Evolutionary conservation across 2,888 invertebrate genomes (phyloP), one percentile per base, ranked within the genome.

Genomic region (Lacanobia wlatinum): DNA sequence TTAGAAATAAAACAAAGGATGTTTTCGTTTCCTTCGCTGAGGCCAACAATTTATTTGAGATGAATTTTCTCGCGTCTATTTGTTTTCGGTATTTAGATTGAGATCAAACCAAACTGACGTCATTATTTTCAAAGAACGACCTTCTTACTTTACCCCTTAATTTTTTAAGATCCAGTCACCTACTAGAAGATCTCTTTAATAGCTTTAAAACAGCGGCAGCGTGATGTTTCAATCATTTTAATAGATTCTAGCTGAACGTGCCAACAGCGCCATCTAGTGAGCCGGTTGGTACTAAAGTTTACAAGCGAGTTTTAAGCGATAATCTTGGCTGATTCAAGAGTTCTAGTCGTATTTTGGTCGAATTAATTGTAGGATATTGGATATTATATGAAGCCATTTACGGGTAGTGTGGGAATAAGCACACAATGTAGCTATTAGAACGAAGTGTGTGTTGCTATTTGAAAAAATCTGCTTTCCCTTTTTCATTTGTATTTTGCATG

Each of bases 1-100:
- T 68, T 61, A 23, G 58, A 69, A 82, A 69, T 82, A 71, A 77
- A 77, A 58, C 46, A 58, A 68, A 82, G 78, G 65, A 82, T 62
- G 61, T 77, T 77, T 65, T 70, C n/a, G 18, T 48, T 50, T 56
- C 21, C 23, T 50, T 7, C 23, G 21, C 6, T 38, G 9, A 80
- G 21, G 21, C 9, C 10, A n/a, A 4, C 48, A 50, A 76, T 48
- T 43, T 28, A 56, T 18, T 58, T 12, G 10, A 16, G 12, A 58
- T 14, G 14, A 34, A 21, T 52, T 74, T 64, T 28, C 28, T 28
- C 28, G 1, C 1, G 2, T 28, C 28, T 28, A 28, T 28, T 28
- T 28, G 2, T 28, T 34, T 34, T 34, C 34, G 6, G 34, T 34
- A 34, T 34, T 28, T 6, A 5, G 34, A 34, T 0, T 34, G 34